Percentiles rank a stretch among this genome's conserved stretches.
Evolutionary conservation across 2,113 vertebrate species (phyloP).

Genomic region (Elanoides forficatus): DNA sequence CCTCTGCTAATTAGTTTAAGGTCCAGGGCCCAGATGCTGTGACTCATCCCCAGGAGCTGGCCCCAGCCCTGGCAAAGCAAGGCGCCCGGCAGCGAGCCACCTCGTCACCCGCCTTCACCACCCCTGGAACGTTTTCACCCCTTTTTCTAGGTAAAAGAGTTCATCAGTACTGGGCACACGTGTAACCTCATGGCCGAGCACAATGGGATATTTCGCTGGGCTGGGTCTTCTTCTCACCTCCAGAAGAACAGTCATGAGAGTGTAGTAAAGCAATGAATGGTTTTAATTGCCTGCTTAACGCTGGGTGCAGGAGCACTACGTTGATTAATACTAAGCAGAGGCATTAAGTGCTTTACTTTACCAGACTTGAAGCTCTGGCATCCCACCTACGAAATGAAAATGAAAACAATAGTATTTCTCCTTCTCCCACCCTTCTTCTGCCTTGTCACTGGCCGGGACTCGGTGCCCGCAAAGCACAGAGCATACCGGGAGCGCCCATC

Average conservation of each 20-base stretch:
- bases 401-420: neutral
- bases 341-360: neutral
- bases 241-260: neutral
- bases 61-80: neutral
- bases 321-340: neutral
- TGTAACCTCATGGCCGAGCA: too few relatives aligned
- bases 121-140: accelerated
- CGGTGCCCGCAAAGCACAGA: neutral
- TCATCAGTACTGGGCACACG: neutral
- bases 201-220: too few relatives aligned
- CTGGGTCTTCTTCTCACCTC: neutral
- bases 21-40: neutral
- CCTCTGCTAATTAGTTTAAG: too few relatives aligned
- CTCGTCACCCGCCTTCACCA: accelerated
- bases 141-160: too few relatives aligned
- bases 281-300: neutral
- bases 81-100: accelerated
- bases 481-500: neutral
- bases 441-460: accelerated
- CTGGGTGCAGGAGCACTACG: neutral
- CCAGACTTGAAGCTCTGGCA: neutral
- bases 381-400: neutral
- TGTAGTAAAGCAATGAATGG: neutral
- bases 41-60: neutral
- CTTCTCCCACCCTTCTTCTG: neutral